Evolutionary conservation across 2,113 vertebrate species (phyloP).

Genomic region (Hirundichthys speculiger): DNA sequence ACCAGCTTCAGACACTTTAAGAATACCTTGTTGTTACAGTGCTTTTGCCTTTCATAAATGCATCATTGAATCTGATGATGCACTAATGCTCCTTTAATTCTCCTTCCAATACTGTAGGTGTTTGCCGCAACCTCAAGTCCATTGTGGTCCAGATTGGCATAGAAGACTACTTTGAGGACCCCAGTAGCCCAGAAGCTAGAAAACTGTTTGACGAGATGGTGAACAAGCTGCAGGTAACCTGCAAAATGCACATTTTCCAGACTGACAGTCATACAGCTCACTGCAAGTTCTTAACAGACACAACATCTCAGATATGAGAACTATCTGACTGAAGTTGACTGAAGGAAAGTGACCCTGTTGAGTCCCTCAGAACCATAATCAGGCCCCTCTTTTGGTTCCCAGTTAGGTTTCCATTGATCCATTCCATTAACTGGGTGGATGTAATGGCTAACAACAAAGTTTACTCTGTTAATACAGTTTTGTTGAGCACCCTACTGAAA

Average conservation of each 20-base stretch:
- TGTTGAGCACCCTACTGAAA: background rate
- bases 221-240: conserved; percentile 96
- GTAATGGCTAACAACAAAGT: background rate
- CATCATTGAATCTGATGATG: no score
- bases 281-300: no score
- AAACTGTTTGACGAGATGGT: conserved; percentile 99
- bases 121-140: conserved; percentile 96
- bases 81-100: conserved; percentile 1
- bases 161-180: conserved; percentile 98
- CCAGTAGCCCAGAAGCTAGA: conserved; percentile 93
- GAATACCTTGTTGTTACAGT: no score
- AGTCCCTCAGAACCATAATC: no score
- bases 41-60: no score
- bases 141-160: conserved; percentile 98
- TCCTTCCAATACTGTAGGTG: conserved; percentile 79
- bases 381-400: no score
- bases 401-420: no score
- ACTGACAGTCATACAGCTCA: no score
- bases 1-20: background rate
- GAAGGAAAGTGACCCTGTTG: no score
- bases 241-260: background rate
- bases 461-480: background rate
- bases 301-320: no score
- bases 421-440: no score
- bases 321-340: no score